Conservation (phyloP, 35 echinoderm and acorn worm species). For the Antedon bifida region DNA sequence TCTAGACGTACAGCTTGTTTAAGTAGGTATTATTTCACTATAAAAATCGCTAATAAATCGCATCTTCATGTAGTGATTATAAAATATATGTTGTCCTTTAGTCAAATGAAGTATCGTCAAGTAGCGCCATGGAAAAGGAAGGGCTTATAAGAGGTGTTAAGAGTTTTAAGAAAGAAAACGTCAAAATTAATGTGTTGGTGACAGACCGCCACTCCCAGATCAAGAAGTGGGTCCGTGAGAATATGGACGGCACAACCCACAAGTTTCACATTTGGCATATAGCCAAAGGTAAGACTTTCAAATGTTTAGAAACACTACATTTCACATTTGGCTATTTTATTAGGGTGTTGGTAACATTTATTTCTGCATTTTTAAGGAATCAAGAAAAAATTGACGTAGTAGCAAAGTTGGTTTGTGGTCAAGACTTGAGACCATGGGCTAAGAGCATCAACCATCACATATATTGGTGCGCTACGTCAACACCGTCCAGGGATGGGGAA, state of each 20-base stretch:
- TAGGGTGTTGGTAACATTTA: not conserved
- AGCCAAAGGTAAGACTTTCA: conserved; percentile 2
- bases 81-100: not conserved
- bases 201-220: conserved; percentile 20
- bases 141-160: conserved; percentile 4
- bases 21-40: not conserved
- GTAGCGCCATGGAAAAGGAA: conserved; percentile 30
- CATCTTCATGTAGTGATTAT: not conserved
- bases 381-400: not conserved
- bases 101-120: conserved; percentile 19
- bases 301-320: not conserved
- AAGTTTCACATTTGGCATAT: conserved; percentile 32
- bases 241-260: not conserved
- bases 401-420: not conserved
- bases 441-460: conserved; percentile 11
- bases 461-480: conserved; percentile 13
- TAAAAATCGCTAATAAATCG: not conserved
- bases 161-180: not conserved
- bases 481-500: not conserved
- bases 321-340: not conserved
- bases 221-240: conserved; percentile 25
- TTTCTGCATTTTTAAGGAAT: not conserved
- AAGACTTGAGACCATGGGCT: not conserved
- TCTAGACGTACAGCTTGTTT: not conserved
- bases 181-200: conserved; percentile 3